A percentile compares a stretch with the other conserved stretches of the same genome.
These are phyloP conservation scores for Paralvinella palmiformis DNA, from an alignment of 1,140 invertebrate species.

Conservation along the genomic window DNA sequence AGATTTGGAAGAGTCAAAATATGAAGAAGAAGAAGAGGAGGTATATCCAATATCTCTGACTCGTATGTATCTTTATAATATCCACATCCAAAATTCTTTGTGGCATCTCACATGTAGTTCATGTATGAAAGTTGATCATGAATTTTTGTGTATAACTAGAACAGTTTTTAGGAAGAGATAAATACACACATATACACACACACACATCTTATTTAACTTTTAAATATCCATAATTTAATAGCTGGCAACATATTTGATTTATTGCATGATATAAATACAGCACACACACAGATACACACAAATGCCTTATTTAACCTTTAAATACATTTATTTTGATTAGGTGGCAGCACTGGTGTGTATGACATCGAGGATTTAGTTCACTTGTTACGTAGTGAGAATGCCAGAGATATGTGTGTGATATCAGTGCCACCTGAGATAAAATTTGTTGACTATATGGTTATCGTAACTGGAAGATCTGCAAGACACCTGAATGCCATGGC, in stretches of 20 bases:
- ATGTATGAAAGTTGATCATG: too few relatives aligned
- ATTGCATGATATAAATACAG: not conserved
- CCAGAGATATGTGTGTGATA: conserved; percentile 73
- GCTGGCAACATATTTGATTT: too few relatives aligned
- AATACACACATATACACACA: too few relatives aligned
- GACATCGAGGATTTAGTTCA: conserved; percentile 80
- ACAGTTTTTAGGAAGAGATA: too few relatives aligned
- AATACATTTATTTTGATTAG: conserved; percentile 50
- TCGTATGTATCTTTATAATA: too few relatives aligned
- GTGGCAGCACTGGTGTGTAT: conserved; percentile 71
- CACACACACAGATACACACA: not conserved
- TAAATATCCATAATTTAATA: too few relatives aligned
- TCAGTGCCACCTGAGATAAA: conserved; percentile 64
- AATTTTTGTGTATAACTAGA: too few relatives aligned
- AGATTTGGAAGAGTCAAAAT: conserved; percentile 2
- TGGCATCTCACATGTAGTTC: too few relatives aligned
- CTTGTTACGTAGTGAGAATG: conserved; percentile 69
- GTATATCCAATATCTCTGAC: not conserved
- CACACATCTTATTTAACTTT: too few relatives aligned
- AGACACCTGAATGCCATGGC: conserved; percentile 71
- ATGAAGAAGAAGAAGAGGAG: conserved; percentile 3
- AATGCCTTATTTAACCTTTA: not conserved
- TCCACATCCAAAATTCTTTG: too few relatives aligned
- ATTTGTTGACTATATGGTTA: conserved; percentile 77
- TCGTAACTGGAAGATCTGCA: conserved; percentile 66